phyloP scores from a whole-genome alignment of 2,888 invertebrate species.

The Dynastes tityus region DNA sequence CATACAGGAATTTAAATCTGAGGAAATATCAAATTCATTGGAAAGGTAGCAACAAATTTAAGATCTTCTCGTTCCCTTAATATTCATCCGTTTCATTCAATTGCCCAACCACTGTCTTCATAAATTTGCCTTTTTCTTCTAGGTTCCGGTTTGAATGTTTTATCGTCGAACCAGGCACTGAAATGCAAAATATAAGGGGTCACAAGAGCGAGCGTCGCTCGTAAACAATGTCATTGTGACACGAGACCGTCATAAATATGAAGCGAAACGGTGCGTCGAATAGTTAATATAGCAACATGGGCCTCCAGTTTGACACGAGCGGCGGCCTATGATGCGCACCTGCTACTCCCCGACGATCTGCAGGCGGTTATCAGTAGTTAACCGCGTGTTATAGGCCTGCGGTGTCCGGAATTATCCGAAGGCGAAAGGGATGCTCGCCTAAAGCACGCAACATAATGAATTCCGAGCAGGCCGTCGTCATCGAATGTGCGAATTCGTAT shows the following conservation, averaged over 20 bases:
- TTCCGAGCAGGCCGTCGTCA: slow-evolving; percentile 12
- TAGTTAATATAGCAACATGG: slow-evolving; percentile 47
- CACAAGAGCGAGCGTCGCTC: slow-evolving; percentile 27
- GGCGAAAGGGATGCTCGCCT: slow-evolving; percentile 16
- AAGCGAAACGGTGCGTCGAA: slow-evolving; percentile 49
- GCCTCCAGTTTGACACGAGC: background rate
- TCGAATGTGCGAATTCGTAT: slow-evolving; percentile 31
- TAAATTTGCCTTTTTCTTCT: slow-evolving; percentile 28
- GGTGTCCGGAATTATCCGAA: slow-evolving; percentile 43
- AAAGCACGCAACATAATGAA: slow-evolving; percentile 37
- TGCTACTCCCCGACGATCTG: slow-evolving; percentile 32
- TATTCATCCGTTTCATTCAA: slow-evolving; percentile 21
- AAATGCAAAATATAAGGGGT: slow-evolving; percentile 43
- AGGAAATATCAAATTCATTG: too few relatives aligned
- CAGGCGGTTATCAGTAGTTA: slow-evolving; percentile 46
- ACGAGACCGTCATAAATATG: slow-evolving; percentile 48
- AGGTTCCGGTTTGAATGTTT: slow-evolving; percentile 8
- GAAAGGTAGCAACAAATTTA: too few relatives aligned
- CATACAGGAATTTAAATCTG: too few relatives aligned
- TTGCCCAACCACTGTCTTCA: slow-evolving; percentile 14
- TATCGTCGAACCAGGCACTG: slow-evolving; percentile 20
- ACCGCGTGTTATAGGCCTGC: slow-evolving; percentile 45
- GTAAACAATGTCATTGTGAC: slow-evolving; percentile 46
- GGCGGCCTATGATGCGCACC: slow-evolving; percentile 34
- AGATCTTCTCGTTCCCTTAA: background rate